Evolutionary conservation across 1,140 invertebrate species (phyloP).

Genomic region (Tigriopus japonicus): DNA sequence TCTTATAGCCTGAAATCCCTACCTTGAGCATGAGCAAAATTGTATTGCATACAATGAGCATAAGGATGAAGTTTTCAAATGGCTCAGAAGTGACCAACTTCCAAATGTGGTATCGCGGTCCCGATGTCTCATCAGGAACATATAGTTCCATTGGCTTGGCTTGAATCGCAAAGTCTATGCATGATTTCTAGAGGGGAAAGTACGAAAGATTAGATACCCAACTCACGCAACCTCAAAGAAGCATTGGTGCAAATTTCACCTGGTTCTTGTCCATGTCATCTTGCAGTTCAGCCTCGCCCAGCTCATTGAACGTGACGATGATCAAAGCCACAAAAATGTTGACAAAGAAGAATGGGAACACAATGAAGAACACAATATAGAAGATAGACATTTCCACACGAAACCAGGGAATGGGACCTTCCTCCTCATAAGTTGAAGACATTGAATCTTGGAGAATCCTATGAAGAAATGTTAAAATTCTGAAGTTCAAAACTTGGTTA

Average conservation of each 20-base stretch:
- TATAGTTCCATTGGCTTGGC: conserved; percentile 90
- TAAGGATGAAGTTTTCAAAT: conserved; percentile 99
- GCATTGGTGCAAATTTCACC: conserved; percentile 36
- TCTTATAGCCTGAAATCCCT: conserved; percentile 33
- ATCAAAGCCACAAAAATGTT: conserved; percentile 99
- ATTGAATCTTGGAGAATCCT: conserved; percentile 97
- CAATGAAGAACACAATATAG: conserved; percentile 99
- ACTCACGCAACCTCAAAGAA: background rate
- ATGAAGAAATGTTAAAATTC: conserved; percentile 24
- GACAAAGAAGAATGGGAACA: conserved; percentile 99
- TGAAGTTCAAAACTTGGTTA: too few relatives aligned
- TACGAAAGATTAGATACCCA: conserved; percentile 24
- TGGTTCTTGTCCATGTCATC: conserved; percentile 99
- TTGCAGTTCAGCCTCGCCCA: conserved; percentile 96
- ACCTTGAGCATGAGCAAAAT: conserved; percentile 99
- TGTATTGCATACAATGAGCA: conserved; percentile 96
- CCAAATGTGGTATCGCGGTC: conserved; percentile 92
- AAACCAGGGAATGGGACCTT: conserved; percentile 93
- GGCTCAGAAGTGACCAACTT: conserved; percentile 89
- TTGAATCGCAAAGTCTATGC: conserved; percentile 99
- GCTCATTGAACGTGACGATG: conserved; percentile 99
- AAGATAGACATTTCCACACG: conserved; percentile 99
- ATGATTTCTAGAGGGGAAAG: conserved; percentile 59
- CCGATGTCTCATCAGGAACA: conserved; percentile 94
- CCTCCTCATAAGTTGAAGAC: conserved; percentile 90